Percentiles rank a stretch among this genome's conserved stretches.
phyloP scores from a whole-genome alignment of 2,888 invertebrate species.

The Leucophenga montana region DNA sequence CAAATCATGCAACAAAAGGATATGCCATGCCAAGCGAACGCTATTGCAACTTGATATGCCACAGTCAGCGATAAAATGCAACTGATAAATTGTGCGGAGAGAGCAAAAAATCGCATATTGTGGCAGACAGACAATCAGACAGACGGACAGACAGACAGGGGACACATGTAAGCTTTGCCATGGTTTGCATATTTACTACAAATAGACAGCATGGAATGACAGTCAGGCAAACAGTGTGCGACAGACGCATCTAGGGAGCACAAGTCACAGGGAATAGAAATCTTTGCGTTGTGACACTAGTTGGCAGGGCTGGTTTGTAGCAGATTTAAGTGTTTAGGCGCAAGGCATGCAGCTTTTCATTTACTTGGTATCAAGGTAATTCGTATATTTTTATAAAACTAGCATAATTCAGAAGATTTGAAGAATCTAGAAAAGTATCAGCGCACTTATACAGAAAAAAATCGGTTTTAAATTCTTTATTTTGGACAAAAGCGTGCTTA shows the following conservation, averaged over 20 bases:
- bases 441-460: too few species aligned
- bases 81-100: constrained; percentile 53
- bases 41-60: constrained; percentile 58
- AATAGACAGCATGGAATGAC: background rate
- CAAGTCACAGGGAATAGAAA: background rate
- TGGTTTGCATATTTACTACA: constrained; percentile 28
- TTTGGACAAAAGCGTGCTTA: too few species aligned
- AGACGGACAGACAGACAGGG: constrained; percentile 42
- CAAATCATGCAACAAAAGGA: constrained; percentile 48
- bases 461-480: too few species aligned
- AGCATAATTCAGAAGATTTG: too few species aligned
- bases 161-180: constrained; percentile 41
- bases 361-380: too few species aligned
- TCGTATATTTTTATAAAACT: too few species aligned
- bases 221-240: background rate
- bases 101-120: constrained; percentile 10
- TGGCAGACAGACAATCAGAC: constrained; percentile 6
- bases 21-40: constrained; percentile 20
- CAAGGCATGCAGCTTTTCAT: too few species aligned
- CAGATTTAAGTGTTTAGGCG: too few species aligned
- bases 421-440: too few species aligned
- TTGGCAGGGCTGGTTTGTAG: background rate
- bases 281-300: background rate
- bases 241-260: constrained; percentile 12
- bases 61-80: constrained; percentile 56